Evolutionary conservation across 2,113 vertebrate species (phyloP), one percentile per base, ranked within the genome.

Genomic region (Mus pahari): DNA sequence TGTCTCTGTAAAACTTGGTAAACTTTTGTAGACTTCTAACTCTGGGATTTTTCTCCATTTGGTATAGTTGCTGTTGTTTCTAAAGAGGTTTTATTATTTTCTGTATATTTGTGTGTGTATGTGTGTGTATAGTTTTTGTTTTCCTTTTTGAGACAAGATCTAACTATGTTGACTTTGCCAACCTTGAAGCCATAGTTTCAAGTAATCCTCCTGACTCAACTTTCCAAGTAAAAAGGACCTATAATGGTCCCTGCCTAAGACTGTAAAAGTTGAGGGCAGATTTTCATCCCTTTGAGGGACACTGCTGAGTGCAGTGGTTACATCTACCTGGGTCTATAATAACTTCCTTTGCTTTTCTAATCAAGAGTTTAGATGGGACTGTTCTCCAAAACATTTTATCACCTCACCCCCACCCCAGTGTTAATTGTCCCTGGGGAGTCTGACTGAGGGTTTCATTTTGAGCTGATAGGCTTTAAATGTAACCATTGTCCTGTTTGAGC

Each of bases 21-120:
- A 33, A 68, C 31, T 17, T 71, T 33, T 70, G 16, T 71, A 75
- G 55, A 93, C n/a, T 78, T 19, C 20, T 83, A 53, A 39, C 33
- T 74, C 22, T 88, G 36, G 86, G 45, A 1, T 92, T 77, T 89
- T 95, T 90, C 33, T 68, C 17, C 12, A 42, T 94, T 19, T 58
- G 83, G 9, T 55, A 53, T 48, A 70, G 81, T 90, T 96, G n/a
- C 62, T 93, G n/a, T 50, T 95, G 77, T 89, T 33, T 94, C 53
- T 78, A 79, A 93, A 84, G 66, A 13, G 60, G 58, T 91, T 89
- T 91, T 48, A 48, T 48, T n/a, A n/a, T n/a, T n/a, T n/a, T 48
- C 45, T 48, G 45, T 48, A 48, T 48, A 48, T 48, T 48, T 48
- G 48, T 48, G 48, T 48, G 48, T 48, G 48, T 48, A 13, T 14